Conservation (phyloP, 2,797 vertebrate species). For the Carduelis carduelis region DNA sequence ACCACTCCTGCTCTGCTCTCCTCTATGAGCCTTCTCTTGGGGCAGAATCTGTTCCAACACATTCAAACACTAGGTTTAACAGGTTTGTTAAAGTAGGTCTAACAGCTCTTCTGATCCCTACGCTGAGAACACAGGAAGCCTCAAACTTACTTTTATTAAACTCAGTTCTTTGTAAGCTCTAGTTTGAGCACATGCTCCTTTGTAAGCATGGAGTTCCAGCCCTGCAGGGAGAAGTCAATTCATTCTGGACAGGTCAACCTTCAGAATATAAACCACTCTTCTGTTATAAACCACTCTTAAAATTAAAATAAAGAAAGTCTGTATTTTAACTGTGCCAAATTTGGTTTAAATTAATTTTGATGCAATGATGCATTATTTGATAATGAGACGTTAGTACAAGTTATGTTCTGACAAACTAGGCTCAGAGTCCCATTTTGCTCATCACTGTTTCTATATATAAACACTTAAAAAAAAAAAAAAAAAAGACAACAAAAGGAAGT, state of each 20-base stretch:
- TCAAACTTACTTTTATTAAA: background rate
- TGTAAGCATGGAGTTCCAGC: background rate
- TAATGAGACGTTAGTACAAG: background rate
- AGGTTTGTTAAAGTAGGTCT: background rate
- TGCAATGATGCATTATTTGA: background rate
- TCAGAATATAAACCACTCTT: background rate
- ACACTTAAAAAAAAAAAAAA: background rate
- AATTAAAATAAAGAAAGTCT: background rate
- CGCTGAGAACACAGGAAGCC: background rate
- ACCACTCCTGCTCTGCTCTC: conserved; percentile 10
- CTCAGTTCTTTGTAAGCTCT: background rate
- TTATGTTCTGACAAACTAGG: background rate
- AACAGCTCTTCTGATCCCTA: background rate
- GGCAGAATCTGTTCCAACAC: conserved; percentile 46
- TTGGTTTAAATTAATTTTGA: background rate
- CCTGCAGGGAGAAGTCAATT: background rate
- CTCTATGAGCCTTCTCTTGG: background rate
- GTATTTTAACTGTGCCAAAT: background rate
- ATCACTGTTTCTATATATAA: background rate
- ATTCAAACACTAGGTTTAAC: conserved; percentile 3
- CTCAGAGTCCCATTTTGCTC: background rate
- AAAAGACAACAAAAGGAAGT: background rate
- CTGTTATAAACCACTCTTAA: background rate
- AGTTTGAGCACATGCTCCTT: background rate
- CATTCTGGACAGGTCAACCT: background rate